Conservation (phyloP, 2,797 vertebrate species). For the Simalia tracyae region DNA sequence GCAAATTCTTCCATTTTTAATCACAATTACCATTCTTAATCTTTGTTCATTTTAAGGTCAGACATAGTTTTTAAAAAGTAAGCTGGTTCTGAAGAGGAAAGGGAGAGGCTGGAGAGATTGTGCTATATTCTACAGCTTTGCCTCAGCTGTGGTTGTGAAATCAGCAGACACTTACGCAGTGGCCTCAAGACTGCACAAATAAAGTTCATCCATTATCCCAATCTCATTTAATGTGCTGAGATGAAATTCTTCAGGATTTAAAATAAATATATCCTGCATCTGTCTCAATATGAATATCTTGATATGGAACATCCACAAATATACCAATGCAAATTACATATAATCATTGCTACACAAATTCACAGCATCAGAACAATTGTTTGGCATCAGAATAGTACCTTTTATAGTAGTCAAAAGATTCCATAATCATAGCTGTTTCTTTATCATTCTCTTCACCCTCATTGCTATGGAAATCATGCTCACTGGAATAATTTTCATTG, state of each 20-base stretch:
- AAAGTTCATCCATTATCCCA: background rate
- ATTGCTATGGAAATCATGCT: constrained; percentile 82
- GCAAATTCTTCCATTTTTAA: background rate
- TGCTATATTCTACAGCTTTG: background rate
- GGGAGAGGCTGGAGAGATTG: background rate
- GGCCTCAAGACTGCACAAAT: background rate
- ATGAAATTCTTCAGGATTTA: background rate
- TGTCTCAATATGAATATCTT: background rate
- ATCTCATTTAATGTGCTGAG: background rate
- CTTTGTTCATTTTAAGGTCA: background rate
- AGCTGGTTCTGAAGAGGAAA: background rate
- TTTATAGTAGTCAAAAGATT: constrained; percentile 80
- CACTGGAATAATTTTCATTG: constrained; percentile 80
- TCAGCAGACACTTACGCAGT: background rate
- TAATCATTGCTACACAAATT: background rate
- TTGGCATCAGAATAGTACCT: constrained; percentile 73
- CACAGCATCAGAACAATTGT: background rate
- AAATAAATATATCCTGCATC: background rate
- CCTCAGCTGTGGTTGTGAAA: background rate
- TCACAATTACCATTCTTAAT: background rate
- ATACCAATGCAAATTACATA: background rate
- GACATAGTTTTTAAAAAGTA: background rate
- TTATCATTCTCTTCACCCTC: constrained; percentile 81
- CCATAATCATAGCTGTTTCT: constrained; percentile 80
- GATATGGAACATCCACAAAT: background rate